These are phyloP conservation scores for Thalpophila matura DNA, from an alignment of 2,888 invertebrate genomes.

Conservation along the genomic window DNA sequence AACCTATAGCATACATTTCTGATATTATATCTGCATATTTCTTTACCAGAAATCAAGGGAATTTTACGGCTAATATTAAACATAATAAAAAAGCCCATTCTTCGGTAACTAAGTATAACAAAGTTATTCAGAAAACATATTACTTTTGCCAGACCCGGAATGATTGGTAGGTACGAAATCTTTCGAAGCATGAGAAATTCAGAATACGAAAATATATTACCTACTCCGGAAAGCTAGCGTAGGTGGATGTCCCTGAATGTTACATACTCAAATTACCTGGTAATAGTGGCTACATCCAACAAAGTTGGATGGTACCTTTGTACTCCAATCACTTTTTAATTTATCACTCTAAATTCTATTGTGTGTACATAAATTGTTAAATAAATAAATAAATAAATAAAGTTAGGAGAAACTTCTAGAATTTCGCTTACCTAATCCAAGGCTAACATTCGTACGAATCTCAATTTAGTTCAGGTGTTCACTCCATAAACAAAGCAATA, in stretches of 20 bases:
- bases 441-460: conserved; percentile 6
- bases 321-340: too few species aligned
- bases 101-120: too few species aligned
- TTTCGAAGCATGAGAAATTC: conserved; percentile 13
- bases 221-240: conserved; percentile 5
- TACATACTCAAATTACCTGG: background rate
- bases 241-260: background rate
- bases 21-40: too few species aligned
- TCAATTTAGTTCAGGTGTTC: conserved; percentile 32
- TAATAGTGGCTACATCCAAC: conserved; percentile 1
- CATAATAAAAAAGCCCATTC: too few species aligned
- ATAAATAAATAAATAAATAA: too few species aligned
- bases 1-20: too few species aligned
- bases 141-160: conserved; percentile 1
- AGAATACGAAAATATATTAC: conserved; percentile 5
- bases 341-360: too few species aligned
- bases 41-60: too few species aligned
- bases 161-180: conserved; percentile 3
- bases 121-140: conserved; percentile 5
- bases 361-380: too few species aligned
- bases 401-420: background rate
- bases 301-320: background rate
- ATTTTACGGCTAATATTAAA: too few species aligned
- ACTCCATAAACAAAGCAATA: conserved; percentile 17
- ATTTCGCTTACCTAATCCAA: background rate